Evolutionary conservation across 2,113 vertebrate genomes (phyloP).

Genomic region (Nanorana parkeri): DNA sequence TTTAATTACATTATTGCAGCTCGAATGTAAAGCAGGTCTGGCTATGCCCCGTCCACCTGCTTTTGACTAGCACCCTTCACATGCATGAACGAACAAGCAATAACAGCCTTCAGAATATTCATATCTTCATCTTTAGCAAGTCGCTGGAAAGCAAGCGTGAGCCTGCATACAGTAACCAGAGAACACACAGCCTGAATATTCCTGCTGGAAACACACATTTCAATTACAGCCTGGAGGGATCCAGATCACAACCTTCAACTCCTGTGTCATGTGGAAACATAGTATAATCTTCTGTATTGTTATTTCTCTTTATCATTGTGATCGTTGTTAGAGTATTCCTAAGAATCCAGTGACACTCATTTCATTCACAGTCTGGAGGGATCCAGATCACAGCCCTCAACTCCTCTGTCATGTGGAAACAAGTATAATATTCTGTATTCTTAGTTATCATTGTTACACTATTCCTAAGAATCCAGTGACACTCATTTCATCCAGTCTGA

Average conservation of each 20-base stretch:
- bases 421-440: too few relatives aligned
- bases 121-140: constrained; percentile 57
- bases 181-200: constrained; percentile 9
- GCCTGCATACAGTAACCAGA: constrained; percentile 62
- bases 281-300: too few relatives aligned
- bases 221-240: neutral
- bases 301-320: too few relatives aligned
- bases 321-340: too few relatives aligned
- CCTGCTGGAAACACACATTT: neutral
- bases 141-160: constrained; percentile 63
- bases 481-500: neutral
- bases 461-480: too few relatives aligned
- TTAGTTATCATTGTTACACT: too few relatives aligned
- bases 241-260: neutral
- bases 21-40: neutral
- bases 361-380: neutral
- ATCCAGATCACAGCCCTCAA: neutral
- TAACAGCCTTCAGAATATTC: constrained; percentile 46
- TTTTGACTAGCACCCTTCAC: constrained; percentile 14
- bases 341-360: neutral
- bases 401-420: too few relatives aligned
- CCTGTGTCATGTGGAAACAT: too few relatives aligned
- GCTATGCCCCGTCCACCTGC: constrained; percentile 61
- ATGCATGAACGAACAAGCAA: neutral
- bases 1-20: constrained; percentile 15